These are phyloP conservation scores for Trachurus trachurus DNA, from an alignment of 2,797 vertebrate species.

Conservation along the genomic window DNA sequence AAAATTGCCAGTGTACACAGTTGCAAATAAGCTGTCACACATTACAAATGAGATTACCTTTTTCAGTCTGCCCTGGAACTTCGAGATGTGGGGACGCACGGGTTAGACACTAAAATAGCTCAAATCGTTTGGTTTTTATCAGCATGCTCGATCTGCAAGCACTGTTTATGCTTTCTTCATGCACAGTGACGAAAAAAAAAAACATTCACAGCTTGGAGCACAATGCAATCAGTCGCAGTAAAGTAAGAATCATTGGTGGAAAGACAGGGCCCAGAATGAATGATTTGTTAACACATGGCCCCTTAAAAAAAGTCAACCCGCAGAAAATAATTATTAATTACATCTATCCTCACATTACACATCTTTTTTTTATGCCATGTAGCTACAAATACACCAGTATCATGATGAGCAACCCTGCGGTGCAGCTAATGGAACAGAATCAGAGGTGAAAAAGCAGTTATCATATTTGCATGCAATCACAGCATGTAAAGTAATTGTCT, in stretches of 20 bases:
- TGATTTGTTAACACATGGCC: constrained; percentile 41
- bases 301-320: constrained; percentile 50
- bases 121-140: constrained; percentile 82
- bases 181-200: constrained; percentile 72
- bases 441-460: constrained; percentile 72
- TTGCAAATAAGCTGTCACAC: constrained; percentile 89
- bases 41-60: constrained; percentile 91
- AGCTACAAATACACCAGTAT: constrained; percentile 26
- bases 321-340: constrained; percentile 45
- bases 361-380: constrained; percentile 11
- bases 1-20: constrained; percentile 83
- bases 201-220: constrained; percentile 81
- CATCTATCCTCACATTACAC: constrained; percentile 32
- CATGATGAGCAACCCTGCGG: constrained; percentile 27
- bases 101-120: constrained; percentile 81
- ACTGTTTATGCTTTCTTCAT: constrained; percentile 82
- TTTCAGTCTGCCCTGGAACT: constrained; percentile 84
- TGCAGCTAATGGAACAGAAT: constrained; percentile 39
- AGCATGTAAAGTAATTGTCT: constrained; percentile 75
- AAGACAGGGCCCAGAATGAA: constrained; percentile 66
- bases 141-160: constrained; percentile 81
- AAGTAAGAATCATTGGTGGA: constrained; percentile 72
- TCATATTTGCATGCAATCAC: constrained; percentile 81
- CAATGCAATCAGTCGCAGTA: constrained; percentile 83
- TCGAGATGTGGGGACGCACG: constrained; percentile 76